These are phyloP conservation scores for Hycleus cichorii DNA, from an alignment of 1,140 invertebrate genomes.

Conservation along the genomic window DNA sequence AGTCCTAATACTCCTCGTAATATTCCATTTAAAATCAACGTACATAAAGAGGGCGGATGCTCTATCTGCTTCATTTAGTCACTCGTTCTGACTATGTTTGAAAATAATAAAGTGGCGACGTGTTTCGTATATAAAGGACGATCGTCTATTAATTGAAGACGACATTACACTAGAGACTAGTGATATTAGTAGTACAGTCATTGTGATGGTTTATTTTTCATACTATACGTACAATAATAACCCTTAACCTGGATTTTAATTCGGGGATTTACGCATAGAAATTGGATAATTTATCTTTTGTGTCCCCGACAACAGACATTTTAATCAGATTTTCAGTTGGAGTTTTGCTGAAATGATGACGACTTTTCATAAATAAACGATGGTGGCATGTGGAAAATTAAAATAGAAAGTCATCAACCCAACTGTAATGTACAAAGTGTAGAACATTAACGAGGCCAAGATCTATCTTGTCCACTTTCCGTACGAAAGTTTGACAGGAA, in stretches of 20 bases:
- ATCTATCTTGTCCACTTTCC: no score
- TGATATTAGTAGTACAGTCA: conserved; percentile 6
- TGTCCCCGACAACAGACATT: conserved; percentile 4
- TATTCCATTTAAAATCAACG: no score
- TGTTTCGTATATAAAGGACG: conserved; percentile 11
- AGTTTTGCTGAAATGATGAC: no score
- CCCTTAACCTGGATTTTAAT: conserved; percentile 15
- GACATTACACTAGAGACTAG: neutral
- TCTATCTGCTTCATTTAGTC: no score
- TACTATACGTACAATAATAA: conserved; percentile 1
- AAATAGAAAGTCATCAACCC: no score
- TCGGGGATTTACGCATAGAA: conserved; percentile 13
- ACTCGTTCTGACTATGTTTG: conserved; percentile 1
- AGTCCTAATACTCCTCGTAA: no score
- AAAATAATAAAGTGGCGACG: conserved; percentile 10
- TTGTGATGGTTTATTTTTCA: conserved; percentile 8
- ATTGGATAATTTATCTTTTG: conserved; percentile 16
- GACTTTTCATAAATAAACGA: no score
- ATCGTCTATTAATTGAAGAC: conserved; percentile 11
- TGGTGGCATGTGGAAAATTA: no score
- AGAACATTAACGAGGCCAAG: no score
- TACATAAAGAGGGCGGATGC: no score
- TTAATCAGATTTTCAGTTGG: conserved; percentile 2
- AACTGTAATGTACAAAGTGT: no score
- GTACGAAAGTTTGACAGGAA: no score